phyloP scores from a whole-genome alignment of 2,888 invertebrate species.

The Drosophila kambysellisi region DNA sequence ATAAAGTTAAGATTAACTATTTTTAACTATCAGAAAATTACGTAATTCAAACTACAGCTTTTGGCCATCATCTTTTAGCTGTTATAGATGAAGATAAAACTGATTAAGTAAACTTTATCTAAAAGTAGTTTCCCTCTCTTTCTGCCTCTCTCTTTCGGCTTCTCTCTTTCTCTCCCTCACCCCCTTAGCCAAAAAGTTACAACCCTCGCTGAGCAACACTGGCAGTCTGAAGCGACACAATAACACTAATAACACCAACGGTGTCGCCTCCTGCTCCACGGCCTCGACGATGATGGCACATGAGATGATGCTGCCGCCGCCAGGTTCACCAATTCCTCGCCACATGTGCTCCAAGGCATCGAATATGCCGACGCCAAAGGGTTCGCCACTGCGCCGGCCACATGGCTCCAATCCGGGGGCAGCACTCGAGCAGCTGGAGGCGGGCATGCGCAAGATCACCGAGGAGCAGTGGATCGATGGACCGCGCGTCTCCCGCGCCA shows the following conservation, averaged over 20 bases:
- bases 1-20: neutral
- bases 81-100: neutral
- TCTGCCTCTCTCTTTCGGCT: neutral
- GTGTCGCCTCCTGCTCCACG: constrained; percentile 28
- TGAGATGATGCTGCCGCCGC: constrained; percentile 50
- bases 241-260: constrained; percentile 1
- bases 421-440: constrained; percentile 75
- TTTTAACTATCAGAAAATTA: neutral
- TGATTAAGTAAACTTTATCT: neutral
- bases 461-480: constrained; percentile 99
- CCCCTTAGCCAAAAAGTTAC: constrained; percentile 56
- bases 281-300: constrained; percentile 37
- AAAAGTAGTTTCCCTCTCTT: neutral
- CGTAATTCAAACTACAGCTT: neutral
- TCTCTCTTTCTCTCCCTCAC: neutral
- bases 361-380: constrained; percentile 86
- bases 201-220: constrained; percentile 38
- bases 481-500: constrained; percentile 93
- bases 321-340: constrained; percentile 66
- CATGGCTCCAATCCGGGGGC: constrained; percentile 69
- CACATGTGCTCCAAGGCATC: constrained; percentile 83
- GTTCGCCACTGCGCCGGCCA: constrained; percentile 86
- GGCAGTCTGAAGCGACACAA: constrained; percentile 64
- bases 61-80: neutral
- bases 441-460: constrained; percentile 86